A percentile compares a stretch with the other conserved stretches of the same genome.
Conservation (phyloP, 2,113 vertebrate species). For the Heloderma charlesbogerti region DNA sequence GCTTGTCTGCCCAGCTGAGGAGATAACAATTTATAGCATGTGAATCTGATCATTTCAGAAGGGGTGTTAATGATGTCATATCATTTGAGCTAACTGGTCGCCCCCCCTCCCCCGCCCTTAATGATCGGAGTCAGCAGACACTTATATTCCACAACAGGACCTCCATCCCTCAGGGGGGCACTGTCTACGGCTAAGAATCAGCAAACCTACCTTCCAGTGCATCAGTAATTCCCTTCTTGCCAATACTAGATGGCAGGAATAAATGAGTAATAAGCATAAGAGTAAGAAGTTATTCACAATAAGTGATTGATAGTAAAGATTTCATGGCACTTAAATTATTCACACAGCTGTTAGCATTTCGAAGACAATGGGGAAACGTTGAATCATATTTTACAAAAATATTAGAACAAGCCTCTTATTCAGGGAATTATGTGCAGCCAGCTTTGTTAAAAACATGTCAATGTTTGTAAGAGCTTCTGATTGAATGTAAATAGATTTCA, state of each 20-base stretch:
- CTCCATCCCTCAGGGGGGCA: neutral
- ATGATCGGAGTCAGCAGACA: neutral
- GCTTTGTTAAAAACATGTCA: constrained; percentile 8
- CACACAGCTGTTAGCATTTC: neutral
- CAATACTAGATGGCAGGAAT: neutral
- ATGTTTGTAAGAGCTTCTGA: neutral
- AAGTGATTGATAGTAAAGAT: constrained; percentile 16
- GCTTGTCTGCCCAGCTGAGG: neutral
- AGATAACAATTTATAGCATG: neutral
- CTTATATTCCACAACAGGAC: neutral
- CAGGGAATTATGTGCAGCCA: neutral
- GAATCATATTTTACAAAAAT: constrained; percentile 10
- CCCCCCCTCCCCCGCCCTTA: too few relatives aligned
- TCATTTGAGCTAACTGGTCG: neutral
- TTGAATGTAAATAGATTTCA: neutral
- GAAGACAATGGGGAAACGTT: constrained; percentile 16
- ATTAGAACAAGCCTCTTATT: constrained; percentile 8
- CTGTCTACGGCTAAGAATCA: neutral
- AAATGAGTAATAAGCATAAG: neutral
- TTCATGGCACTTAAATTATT: constrained; percentile 17
- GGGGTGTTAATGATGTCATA: neutral
- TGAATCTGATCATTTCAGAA: neutral
- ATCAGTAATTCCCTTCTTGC: neutral
- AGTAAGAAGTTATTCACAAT: neutral
- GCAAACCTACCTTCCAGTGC: neutral